These are phyloP conservation scores for Rhopilema esculentum DNA, from an alignment of 30 jellyfish, hydroid and myxozoan genomes.

Conservation along the genomic window DNA sequence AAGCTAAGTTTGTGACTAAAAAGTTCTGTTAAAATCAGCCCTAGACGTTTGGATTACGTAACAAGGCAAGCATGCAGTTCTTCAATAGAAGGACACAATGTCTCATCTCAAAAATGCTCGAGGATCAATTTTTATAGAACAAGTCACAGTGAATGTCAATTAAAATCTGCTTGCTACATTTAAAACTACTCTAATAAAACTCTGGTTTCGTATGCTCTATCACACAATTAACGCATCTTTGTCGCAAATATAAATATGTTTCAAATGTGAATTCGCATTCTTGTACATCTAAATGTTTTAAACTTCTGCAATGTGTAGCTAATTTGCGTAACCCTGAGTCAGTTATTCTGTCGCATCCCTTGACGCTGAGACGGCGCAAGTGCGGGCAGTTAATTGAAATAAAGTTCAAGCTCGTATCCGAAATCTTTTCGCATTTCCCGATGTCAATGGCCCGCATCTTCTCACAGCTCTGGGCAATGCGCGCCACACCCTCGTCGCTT, in stretches of 20 bases:
- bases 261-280: conserved; percentile 83
- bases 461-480: conserved; percentile 60
- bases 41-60: too few relatives aligned
- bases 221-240: conserved; percentile 68
- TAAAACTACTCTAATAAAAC: conserved; percentile 44
- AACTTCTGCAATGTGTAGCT: conserved; percentile 78
- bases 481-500: conserved; percentile 81
- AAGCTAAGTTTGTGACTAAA: too few relatives aligned
- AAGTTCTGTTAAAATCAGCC: too few relatives aligned
- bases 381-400: conserved; percentile 79
- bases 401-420: conserved; percentile 74
- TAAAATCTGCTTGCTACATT: too few relatives aligned
- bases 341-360: conserved; percentile 78
- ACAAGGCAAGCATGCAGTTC: too few relatives aligned
- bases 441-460: conserved; percentile 79
- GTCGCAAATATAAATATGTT: conserved; percentile 76
- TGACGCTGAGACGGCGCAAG: conserved; percentile 75
- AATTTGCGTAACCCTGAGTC: conserved; percentile 83
- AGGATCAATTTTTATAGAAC: too few relatives aligned
- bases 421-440: conserved; percentile 78
- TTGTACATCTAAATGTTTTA: conserved; percentile 70
- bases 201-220: conserved; percentile 90
- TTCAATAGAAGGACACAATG: too few relatives aligned
- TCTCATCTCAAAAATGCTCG: too few relatives aligned
- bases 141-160: not conserved